Evolutionary conservation across 2,797 vertebrate species (phyloP), one percentile per base, ranked within the genome.

Genomic region (Valencia hispanica): DNA sequence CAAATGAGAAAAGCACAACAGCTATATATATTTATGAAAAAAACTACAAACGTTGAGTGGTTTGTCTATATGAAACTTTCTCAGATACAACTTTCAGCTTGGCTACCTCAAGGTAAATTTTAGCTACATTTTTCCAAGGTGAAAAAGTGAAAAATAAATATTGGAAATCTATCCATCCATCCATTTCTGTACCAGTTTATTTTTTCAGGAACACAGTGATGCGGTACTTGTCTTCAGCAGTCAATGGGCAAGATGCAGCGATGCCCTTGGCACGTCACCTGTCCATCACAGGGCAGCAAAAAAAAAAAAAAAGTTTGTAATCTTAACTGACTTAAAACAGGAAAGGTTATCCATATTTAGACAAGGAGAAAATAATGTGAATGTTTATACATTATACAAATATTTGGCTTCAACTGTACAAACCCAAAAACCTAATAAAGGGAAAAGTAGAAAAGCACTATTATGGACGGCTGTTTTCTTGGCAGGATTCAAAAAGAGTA

Each of bases 51-150:
- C 68, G 45, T 39, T 74, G 55, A 85, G 72, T 4, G 43, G 65
- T 63, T 84, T 30, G 69, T 71, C 70, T 27, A 55, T 59, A 84
- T 75, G 45, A 88, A 88, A 68, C 39, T 39, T 77, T 80, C 87
- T 86, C 9, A 79, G 79, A 88, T 86, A 80, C 69, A 74, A 79
- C 63, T 53, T 86, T 82, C 66, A 41, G 55, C 55, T 51, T 76
- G 61, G 0, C 1, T 0, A 51, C 73, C 79, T 78, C 59, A n/a
- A 84, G 82, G 83, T 73, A 53, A 68, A 77, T 85, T 86, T 84
- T 66, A 71, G 79, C 79, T 81, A 85, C 74, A 83, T 84, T 75
- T 85, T 79, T 72, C 78, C 34, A 82, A 82, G 72, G 63, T 73
- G 69, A 72, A 80, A 75, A 53, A 53, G 61, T 79, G 70, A 39